A percentile compares a stretch with the other conserved stretches of the same genome.
phyloP scores from a whole-genome alignment of 1,140 invertebrate genomes.

The Spodoptera litura region DNA sequence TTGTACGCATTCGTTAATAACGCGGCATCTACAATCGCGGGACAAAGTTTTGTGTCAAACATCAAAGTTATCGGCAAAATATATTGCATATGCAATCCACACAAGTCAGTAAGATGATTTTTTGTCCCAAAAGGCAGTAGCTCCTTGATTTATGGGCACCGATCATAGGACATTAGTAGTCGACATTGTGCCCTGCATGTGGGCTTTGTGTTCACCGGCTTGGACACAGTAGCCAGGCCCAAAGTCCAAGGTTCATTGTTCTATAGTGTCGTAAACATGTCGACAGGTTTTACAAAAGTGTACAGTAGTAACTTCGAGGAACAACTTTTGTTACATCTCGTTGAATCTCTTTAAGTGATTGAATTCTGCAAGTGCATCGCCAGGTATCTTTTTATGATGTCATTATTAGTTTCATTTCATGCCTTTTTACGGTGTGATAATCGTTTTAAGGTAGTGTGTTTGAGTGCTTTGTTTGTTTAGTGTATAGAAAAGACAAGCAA shows the following conservation, averaged over 20 bases:
- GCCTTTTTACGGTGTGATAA: neutral
- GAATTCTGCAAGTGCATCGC: conserved; percentile 33
- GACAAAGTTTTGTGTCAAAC: conserved; percentile 17
- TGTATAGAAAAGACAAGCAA: no score
- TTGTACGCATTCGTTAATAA: neutral
- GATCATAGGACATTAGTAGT: conserved; percentile 84
- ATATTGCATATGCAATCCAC: conserved; percentile 36
- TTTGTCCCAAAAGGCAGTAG: conserved; percentile 74
- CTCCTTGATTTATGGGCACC: conserved; percentile 79
- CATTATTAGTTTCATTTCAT: conserved; percentile 22
- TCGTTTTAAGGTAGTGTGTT: neutral
- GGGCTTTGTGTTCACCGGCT: conserved; percentile 67
- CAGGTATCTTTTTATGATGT: conserved; percentile 3
- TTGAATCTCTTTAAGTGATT: conserved; percentile 4
- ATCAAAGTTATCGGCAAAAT: conserved; percentile 32
- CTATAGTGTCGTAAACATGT: conserved; percentile 78
- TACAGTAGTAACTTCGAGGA: conserved; percentile 57
- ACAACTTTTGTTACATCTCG: conserved; percentile 26
- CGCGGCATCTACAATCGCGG: conserved; percentile 11
- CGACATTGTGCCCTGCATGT: conserved; percentile 76
- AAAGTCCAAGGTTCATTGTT: conserved; percentile 63
- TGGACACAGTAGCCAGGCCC: conserved; percentile 63
- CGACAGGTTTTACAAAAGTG: conserved; percentile 76
- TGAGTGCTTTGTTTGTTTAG: no score
- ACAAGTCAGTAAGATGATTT: conserved; percentile 44